A percentile compares a stretch with the other conserved stretches of the same genome.
phyloP scores from a whole-genome alignment of 2,888 invertebrate species.

The Eilema depressum region DNA sequence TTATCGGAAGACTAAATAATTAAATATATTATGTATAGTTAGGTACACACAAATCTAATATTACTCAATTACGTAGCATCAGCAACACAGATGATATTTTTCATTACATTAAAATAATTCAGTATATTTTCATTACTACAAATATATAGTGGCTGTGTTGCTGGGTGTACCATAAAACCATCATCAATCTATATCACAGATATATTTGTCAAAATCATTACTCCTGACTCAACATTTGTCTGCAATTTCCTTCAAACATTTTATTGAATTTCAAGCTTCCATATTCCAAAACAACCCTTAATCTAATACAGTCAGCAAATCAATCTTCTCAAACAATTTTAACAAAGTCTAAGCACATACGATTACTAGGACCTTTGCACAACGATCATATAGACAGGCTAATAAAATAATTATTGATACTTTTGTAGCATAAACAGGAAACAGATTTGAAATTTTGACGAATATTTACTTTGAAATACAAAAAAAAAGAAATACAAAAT shows the following conservation, averaged over 20 bases:
- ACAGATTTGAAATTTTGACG: constrained; percentile 22
- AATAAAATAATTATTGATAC: constrained; percentile 47
- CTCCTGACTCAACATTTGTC: constrained; percentile 42
- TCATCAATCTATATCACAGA: constrained; percentile 68
- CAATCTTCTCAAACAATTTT: constrained; percentile 32
- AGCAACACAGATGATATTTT: constrained; percentile 51
- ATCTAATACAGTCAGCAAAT: constrained; percentile 46
- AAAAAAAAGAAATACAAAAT: too few species aligned
- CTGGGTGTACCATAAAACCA: constrained; percentile 58
- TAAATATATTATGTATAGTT: constrained; percentile 45
- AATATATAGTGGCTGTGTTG: constrained; percentile 47
- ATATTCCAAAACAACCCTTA: constrained; percentile 40
- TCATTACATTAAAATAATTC: constrained; percentile 41
- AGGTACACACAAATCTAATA: constrained; percentile 50
- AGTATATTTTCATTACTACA: constrained; percentile 46
- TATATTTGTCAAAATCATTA: constrained; percentile 55
- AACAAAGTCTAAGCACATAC: constrained; percentile 28
- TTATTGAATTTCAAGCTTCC: constrained; percentile 39
- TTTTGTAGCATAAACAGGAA: constrained; percentile 21
- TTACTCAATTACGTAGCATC: constrained; percentile 35
- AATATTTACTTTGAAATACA: constrained; percentile 1
- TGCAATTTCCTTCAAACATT: constrained; percentile 43
- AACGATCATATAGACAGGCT: constrained; percentile 41
- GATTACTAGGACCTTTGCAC: constrained; percentile 33
- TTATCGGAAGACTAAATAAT: constrained; percentile 55